Evolutionary conservation across 1,140 invertebrate genomes (phyloP), one percentile per base, ranked within the genome.

Genomic region (Oryctes rhinoceros): DNA sequence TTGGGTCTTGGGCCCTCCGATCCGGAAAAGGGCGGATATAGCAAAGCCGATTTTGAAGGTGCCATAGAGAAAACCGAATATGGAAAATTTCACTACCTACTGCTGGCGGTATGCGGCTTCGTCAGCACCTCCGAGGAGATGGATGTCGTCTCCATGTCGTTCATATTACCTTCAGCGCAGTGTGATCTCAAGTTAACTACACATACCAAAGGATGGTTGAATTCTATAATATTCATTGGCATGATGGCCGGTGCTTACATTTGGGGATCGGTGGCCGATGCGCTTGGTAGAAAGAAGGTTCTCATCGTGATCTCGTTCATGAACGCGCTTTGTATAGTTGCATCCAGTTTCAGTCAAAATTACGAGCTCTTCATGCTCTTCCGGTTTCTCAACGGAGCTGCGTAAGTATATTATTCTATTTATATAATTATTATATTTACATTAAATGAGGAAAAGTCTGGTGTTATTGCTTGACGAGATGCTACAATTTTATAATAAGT

Each of bases 91-190:
- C 96, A 98, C 87, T 96, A 96, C 87, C 91, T 95, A 84, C 90
- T 97, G 85, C 90, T 98, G 88, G 91, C 94, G 85, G 92, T 97
- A 85, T 97, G 96, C 89, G 96, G 97, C 80, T 94, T 97, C 89
- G 96, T 97, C 84, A 96, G 96, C 88, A 97, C 96, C 65, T 96
- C 95, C 86, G 96, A 98, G 90, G 96, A 97, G 89, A 97, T 98
- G 92, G 96, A 98, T 89, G 94, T 98, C 88, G 96, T 97, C 84
- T 96, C 96, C 71, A 96, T 97, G 93, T 96, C 96, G 76, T 98
- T 98, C 91, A 95, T 98, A 85, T 88, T 98, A 74, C 96, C 97
- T 47, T 95, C 95, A 82, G 96, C 96, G 78, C 93, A 97, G 89
- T 97, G 96, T 91, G 96, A 98, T 88, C 90, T 98, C 84, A 89